Conservation (phyloP, 2,113 vertebrate genomes). For the Anolis sagrei region DNA sequence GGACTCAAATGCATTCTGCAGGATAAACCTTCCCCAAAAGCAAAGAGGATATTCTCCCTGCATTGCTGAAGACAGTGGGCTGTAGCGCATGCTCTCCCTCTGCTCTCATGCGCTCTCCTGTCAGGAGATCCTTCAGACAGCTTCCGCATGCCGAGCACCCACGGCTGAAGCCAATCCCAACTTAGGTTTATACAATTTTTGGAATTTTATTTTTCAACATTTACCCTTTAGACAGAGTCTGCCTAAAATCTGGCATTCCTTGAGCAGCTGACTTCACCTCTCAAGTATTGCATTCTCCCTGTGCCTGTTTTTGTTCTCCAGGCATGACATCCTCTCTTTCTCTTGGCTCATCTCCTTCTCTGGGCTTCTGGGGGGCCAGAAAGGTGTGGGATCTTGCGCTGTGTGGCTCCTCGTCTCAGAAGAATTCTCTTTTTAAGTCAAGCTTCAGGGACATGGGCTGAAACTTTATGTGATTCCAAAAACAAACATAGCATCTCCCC, state of each 20-base stretch:
- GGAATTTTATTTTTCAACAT: constrained; percentile 34
- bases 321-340: constrained; percentile 1
- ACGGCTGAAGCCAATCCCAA: constrained; percentile 26
- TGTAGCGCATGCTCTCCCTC: not conserved
- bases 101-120: too few relatives aligned
- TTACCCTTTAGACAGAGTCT: constrained; percentile 39
- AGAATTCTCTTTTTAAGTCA: not conserved
- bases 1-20: too few relatives aligned
- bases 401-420: not conserved
- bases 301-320: constrained; percentile 17
- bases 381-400: not conserved
- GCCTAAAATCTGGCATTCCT: constrained; percentile 37
- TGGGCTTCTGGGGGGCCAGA: not conserved
- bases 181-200: constrained; percentile 18
- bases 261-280: constrained; percentile 33
- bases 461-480: not conserved
- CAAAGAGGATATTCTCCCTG: not conserved
- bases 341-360: not conserved
- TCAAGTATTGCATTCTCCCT: constrained; percentile 25
- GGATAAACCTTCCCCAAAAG: not conserved
- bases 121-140: too few relatives aligned
- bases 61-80: not conserved
- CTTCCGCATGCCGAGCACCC: not conserved
- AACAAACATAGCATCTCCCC: not conserved
- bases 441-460: not conserved